Conservation (phyloP, 2,797 vertebrate species). For the Darevskia mixta region DNA sequence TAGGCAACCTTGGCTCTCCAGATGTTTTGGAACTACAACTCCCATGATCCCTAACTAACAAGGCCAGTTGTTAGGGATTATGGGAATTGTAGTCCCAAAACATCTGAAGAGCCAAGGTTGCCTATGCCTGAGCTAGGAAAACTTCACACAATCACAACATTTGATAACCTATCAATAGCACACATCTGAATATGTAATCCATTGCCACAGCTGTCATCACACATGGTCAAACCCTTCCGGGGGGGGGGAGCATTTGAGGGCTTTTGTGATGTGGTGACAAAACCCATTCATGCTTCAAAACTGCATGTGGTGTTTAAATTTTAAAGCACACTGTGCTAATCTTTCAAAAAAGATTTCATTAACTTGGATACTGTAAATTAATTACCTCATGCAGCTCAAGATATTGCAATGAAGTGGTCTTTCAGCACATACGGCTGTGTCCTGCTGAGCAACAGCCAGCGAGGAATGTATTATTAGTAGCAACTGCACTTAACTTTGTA, state of each 20-base stretch:
- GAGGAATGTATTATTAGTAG: slow-evolving; percentile 52
- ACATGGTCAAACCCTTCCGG: neutral
- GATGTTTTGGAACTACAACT: no score
- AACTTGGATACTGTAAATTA: slow-evolving; percentile 61
- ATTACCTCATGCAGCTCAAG: slow-evolving; percentile 58
- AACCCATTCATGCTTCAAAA: slow-evolving; percentile 38
- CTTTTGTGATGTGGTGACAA: neutral
- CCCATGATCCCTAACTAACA: no score
- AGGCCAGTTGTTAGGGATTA: no score
- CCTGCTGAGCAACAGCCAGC: slow-evolving; percentile 43
- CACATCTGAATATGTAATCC: neutral
- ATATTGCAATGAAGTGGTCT: slow-evolving; percentile 48
- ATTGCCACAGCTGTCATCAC: neutral
- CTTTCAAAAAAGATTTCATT: slow-evolving; percentile 53
- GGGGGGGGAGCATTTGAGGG: neutral
- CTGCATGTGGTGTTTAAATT: slow-evolving; percentile 54
- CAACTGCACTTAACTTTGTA: slow-evolving; percentile 15
- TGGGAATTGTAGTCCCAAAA: no score
- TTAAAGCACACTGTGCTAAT: slow-evolving; percentile 50
- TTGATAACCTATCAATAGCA: neutral
- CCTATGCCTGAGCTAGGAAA: neutral
- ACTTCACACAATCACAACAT: neutral
- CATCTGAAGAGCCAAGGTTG: no score
- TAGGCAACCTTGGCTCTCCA: no score
- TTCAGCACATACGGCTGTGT: slow-evolving; percentile 38